Percentiles rank a stretch among this genome's conserved stretches.
Conservation (phyloP, 2,888 invertebrate species). For the Platerodrilus igneus region DNA sequence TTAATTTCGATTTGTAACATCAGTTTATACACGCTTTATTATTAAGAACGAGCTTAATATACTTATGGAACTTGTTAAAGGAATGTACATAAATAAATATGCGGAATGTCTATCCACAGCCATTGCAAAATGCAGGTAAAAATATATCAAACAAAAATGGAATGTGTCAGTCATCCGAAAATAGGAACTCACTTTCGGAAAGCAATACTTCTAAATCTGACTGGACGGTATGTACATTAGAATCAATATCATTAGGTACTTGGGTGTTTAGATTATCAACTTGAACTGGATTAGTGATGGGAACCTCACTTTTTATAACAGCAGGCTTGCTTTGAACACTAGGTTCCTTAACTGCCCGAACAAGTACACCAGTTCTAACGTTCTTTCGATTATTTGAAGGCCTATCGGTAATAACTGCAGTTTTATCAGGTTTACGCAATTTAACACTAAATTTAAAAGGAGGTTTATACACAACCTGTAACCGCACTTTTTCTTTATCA, state of each 20-base stretch:
- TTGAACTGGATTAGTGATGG: constrained; percentile 28
- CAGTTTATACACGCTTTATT: too few species aligned
- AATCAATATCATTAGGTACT: constrained; percentile 48
- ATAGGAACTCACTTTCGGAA: constrained; percentile 55
- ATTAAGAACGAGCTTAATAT: too few species aligned
- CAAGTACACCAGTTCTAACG: constrained; percentile 50
- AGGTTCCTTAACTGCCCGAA: constrained; percentile 43
- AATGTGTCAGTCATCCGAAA: constrained; percentile 49
- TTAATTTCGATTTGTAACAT: too few species aligned
- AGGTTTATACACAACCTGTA: constrained; percentile 83
- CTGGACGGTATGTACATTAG: constrained; percentile 58
- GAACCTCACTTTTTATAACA: too few species aligned
- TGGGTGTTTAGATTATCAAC: constrained; percentile 23
- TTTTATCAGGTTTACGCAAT: constrained; percentile 67
- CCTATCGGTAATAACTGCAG: constrained; percentile 57
- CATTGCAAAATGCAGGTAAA: constrained; percentile 22
- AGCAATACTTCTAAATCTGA: constrained; percentile 58
- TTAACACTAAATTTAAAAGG: constrained; percentile 83
- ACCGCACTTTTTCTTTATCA: constrained; percentile 61
- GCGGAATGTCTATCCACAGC: constrained; percentile 40
- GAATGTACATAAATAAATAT: too few species aligned
- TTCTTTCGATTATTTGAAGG: constrained; percentile 40
- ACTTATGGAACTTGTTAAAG: too few species aligned
- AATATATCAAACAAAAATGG: constrained; percentile 18
- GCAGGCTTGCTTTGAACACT: constrained; percentile 11